Percentiles rank a stretch among this genome's conserved stretches.
Conservation (phyloP, 2,113 vertebrate genomes). For the Phalacrocorax carbo region DNA sequence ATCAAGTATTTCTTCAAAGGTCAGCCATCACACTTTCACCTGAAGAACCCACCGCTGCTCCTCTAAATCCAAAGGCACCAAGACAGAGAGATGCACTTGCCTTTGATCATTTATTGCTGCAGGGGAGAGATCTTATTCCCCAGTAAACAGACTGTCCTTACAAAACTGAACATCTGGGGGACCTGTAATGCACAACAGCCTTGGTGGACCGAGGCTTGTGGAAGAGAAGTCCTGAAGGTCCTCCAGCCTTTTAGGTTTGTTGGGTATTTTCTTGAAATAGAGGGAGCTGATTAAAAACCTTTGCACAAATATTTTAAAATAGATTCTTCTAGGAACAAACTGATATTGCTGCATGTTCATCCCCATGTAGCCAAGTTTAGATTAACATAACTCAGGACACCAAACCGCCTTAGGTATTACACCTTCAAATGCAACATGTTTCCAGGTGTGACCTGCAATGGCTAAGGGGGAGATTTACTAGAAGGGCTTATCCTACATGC, state of each 20-base stretch:
- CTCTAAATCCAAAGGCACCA: not conserved
- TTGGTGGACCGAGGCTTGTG: not conserved
- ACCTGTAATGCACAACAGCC: not conserved
- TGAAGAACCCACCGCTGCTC: not conserved
- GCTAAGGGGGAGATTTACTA: not conserved
- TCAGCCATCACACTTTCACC: not conserved
- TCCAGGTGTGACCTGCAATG: not conserved
- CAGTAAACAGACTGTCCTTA: not conserved
- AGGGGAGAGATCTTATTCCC: not conserved
- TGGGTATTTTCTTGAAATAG: not conserved
- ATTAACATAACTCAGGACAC: not conserved
- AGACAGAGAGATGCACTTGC: not conserved
- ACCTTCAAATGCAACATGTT: not conserved
- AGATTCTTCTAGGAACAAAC: not conserved
- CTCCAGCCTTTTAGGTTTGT: not conserved
- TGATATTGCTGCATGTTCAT: not conserved
- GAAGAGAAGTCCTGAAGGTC: not conserved
- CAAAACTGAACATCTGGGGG: not conserved
- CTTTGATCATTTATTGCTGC: not conserved
- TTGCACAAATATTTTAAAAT: not conserved
- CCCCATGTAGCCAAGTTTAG: not conserved
- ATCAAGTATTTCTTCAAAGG: not conserved
- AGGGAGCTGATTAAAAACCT: not conserved
- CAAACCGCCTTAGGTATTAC: not conserved
- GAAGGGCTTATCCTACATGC: not conserved